Percentiles rank a stretch among this genome's conserved stretches.
phyloP scores from a whole-genome alignment of 2,113 vertebrate species.

The Cephalopterus ornatus region DNA sequence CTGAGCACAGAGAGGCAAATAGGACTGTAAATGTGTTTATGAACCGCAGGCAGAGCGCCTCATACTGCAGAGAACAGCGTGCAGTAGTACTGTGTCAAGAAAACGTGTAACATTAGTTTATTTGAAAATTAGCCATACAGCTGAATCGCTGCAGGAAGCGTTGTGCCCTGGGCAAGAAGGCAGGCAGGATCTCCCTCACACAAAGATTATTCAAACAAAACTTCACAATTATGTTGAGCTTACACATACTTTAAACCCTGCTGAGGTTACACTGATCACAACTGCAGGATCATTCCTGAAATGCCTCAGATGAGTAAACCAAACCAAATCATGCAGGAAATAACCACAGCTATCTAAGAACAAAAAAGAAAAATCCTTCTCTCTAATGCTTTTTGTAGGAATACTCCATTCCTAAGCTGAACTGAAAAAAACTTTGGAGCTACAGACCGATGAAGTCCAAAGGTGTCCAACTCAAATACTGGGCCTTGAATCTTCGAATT shows the following conservation, averaged over 20 bases:
- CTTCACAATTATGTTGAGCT: constrained; percentile 47
- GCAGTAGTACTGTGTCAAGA: background rate
- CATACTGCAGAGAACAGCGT: constrained; percentile 14
- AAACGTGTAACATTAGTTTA: constrained; percentile 25
- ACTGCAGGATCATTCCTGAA: constrained; percentile 63
- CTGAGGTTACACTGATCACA: constrained; percentile 48
- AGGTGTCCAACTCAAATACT: background rate
- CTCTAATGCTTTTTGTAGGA: background rate
- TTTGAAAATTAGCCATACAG: constrained; percentile 65
- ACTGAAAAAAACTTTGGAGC: background rate
- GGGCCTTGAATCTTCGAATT: background rate
- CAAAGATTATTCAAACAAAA: constrained; percentile 56
- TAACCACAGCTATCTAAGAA: constrained; percentile 4
- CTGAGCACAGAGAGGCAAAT: background rate
- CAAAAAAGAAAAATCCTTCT: background rate
- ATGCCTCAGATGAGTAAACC: constrained; percentile 20
- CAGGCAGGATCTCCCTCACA: constrained; percentile 6
- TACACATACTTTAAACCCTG: constrained; percentile 62
- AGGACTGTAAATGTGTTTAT: constrained; percentile 29
- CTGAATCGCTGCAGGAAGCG: constrained; percentile 42
- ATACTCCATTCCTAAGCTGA: background rate
- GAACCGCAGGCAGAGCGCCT: constrained; percentile 19
- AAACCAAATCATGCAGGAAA: constrained; percentile 9
- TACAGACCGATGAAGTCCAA: background rate
- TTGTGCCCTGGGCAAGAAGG: background rate